These are phyloP conservation scores for Piaya cayana DNA, from an alignment of 2,113 vertebrate genomes.

Conservation along the genomic window DNA sequence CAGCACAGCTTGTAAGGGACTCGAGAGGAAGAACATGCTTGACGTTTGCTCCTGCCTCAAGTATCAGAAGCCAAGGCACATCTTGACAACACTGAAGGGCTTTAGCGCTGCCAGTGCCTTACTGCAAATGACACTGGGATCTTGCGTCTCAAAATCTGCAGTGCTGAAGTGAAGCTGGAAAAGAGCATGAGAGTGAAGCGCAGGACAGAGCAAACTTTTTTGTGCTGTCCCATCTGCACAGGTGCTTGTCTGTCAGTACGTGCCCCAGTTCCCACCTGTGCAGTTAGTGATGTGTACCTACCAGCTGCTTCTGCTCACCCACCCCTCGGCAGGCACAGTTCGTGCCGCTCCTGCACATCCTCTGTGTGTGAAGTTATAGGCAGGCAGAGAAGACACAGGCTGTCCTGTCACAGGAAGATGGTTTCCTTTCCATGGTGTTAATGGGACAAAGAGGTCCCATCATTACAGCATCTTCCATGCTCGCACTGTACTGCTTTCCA, in stretches of 20 bases:
- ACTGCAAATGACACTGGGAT: slow-evolving; percentile 18
- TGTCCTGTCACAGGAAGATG: background rate
- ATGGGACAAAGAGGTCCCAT: accelerated
- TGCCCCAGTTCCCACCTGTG: background rate
- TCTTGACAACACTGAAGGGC: background rate
- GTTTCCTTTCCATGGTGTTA: background rate
- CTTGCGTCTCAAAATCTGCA: slow-evolving; percentile 54
- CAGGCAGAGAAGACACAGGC: background rate
- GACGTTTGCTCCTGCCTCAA: slow-evolving; percentile 47
- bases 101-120: background rate
- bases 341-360: background rate
- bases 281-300: background rate
- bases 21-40: slow-evolving; percentile 63
- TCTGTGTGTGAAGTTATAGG: background rate
- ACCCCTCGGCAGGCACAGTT: background rate
- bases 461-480: background rate
- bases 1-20: slow-evolving; percentile 33
- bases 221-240: background rate
- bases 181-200: background rate
- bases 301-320: background rate
- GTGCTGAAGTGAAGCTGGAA: slow-evolving; percentile 24
- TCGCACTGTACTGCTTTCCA: background rate
- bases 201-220: background rate
- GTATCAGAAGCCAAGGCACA: background rate
- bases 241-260: background rate